These are phyloP conservation scores for Cistogaster globosa DNA, from an alignment of 2,888 invertebrate species.

Conservation along the genomic window DNA sequence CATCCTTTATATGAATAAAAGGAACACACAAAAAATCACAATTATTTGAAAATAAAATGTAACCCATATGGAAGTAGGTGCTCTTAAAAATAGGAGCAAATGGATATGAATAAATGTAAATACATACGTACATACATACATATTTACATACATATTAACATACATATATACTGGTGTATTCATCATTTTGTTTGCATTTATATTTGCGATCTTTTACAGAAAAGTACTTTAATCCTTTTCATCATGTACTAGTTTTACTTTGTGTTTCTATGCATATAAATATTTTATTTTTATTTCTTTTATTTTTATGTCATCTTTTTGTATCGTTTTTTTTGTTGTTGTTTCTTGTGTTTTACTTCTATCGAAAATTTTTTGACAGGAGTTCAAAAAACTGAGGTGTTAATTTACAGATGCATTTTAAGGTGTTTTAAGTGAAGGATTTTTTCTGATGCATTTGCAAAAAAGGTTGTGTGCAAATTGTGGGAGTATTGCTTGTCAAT, in stretches of 20 bases:
- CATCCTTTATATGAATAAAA: slow-evolving; percentile 23
- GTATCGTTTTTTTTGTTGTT: slow-evolving; percentile 1
- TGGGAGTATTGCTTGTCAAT: too few relatives aligned
- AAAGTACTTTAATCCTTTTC: slow-evolving; percentile 67
- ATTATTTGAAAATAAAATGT: slow-evolving; percentile 53
- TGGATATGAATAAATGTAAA: slow-evolving; percentile 2
- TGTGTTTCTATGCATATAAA: slow-evolving; percentile 14
- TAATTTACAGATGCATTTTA: slow-evolving; percentile 15
- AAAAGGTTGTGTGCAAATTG: too few relatives aligned
- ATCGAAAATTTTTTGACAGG: slow-evolving; percentile 17
- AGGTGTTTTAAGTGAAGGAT: too few relatives aligned
- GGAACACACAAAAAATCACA: slow-evolving; percentile 26
- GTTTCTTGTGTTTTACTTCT: slow-evolving; percentile 9
- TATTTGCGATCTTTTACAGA: slow-evolving; percentile 53
- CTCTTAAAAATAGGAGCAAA: slow-evolving; percentile 39
- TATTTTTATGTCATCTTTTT: slow-evolving; percentile 37
- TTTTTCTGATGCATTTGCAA: too few relatives aligned
- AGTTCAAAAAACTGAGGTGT: slow-evolving; percentile 25
- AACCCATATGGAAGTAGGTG: slow-evolving; percentile 58
- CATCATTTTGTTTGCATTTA: slow-evolving; percentile 31
- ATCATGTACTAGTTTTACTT: slow-evolving; percentile 60
- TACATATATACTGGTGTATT: too few relatives aligned
- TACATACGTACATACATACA: too few relatives aligned
- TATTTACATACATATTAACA: too few relatives aligned
- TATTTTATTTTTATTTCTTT: neutral